Conservation (phyloP, 37 sponge, comb jelly and placozoan genomes). For the Aphrocallistes beatrix region DNA sequence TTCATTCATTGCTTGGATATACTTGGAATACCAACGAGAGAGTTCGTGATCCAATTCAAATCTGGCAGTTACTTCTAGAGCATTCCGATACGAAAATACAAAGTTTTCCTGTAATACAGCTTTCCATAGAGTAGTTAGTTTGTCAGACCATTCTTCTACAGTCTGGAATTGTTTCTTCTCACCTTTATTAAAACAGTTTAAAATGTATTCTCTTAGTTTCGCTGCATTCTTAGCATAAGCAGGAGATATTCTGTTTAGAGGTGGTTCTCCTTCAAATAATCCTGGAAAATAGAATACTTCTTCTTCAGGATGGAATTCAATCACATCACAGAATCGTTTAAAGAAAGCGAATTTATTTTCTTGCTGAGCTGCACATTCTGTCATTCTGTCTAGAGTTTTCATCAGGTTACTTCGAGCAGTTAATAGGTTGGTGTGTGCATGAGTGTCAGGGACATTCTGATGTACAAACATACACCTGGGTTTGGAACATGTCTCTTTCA, state of each 20-base stretch:
- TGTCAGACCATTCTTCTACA: neutral
- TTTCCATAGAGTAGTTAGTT: slow-evolving; percentile 19
- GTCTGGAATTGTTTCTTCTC: neutral
- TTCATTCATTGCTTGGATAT: neutral
- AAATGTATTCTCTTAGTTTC: neutral
- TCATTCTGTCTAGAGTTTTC: slow-evolving; percentile 25
- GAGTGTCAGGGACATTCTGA: slow-evolving; percentile 27
- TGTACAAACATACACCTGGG: slow-evolving; percentile 35
- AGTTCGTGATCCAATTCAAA: slow-evolving; percentile 13
- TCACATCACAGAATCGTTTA: slow-evolving; percentile 23
- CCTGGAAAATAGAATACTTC: slow-evolving; percentile 29
- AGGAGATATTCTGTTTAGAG: neutral
- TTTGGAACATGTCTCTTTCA: slow-evolving; percentile 16
- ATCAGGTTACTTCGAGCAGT: slow-evolving; percentile 20
- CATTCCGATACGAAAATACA: slow-evolving; percentile 29
- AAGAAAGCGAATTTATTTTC: neutral
- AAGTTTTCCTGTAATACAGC: slow-evolving; percentile 33
- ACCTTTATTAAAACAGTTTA: neutral
- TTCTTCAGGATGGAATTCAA: slow-evolving; percentile 25
- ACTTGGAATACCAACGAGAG: slow-evolving; percentile 21
- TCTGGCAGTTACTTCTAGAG: slow-evolving; percentile 24
- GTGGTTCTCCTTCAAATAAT: slow-evolving; percentile 26
- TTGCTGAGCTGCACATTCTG: slow-evolving; percentile 26
- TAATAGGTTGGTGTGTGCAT: neutral
- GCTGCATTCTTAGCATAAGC: neutral